Evolutionary conservation across 2,888 invertebrate genomes (phyloP), one percentile per base, ranked within the genome.

Genomic region (Melinaea marsaeus): DNA sequence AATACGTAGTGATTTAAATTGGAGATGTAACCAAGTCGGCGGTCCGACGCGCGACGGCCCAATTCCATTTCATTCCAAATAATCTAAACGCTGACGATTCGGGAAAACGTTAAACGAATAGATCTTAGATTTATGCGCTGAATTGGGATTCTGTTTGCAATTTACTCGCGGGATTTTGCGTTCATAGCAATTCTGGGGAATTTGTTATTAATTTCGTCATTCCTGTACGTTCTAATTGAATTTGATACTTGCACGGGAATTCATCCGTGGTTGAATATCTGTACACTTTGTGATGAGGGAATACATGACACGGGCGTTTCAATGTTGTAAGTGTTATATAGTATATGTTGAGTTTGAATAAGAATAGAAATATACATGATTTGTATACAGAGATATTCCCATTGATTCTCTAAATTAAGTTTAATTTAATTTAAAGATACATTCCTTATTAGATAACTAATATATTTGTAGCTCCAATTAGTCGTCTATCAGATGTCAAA

Each of bases 171-270:
- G 65, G 60, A 67, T 67, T 70, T 68, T 55, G 62, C 55, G 65
- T 64, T 60, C 57, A 61, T 55, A 66, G 75, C 70, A 74, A 68
- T 72, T 70, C 70, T 66, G 71, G 65, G 72, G 77, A 77, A 83
- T 81, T 74, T 73, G 70, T 73, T 79, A 77, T 79, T 84, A 84
- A 84, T 83, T 80, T 80, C 76, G 75, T 74, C 70, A 73, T 69
- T 62, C 72, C 74, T 76, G 46, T 58, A 61, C 57, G 62, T 72
- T 71, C 72, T 79, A 83, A 85, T 78, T 80, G 78, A 81, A 80
- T 78, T 75, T 75, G 75, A 70, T 67, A 71, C 73, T 71, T 74
- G 72, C 73, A 74, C 76, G 69, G 76, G 69, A 76, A 77, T 78
- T 72, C 77, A 76, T 68, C 72, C 70, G 71, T 73, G 75, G 13